A percentile compares a stretch with the other conserved stretches of the same genome.
Evolutionary conservation across 2,113 vertebrate genomes (phyloP).

Genomic region (Dicerorhinus sumatrensis): DNA sequence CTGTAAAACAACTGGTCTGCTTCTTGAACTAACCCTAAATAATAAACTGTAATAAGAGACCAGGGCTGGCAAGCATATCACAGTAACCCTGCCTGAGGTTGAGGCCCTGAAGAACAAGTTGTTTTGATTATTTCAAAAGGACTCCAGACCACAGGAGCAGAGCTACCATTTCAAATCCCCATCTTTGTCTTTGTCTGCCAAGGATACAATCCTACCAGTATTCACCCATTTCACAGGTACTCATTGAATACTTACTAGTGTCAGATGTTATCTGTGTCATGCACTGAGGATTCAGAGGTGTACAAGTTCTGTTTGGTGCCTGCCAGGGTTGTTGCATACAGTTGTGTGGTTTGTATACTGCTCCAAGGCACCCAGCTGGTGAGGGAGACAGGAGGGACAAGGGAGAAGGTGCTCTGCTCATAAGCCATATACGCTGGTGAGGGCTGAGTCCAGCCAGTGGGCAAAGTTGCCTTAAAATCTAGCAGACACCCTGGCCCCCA

Average conservation of each 20-base stretch:
- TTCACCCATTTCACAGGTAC: neutral
- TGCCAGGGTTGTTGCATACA: neutral
- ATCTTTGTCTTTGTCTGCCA: neutral
- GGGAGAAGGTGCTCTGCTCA: neutral
- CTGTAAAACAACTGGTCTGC: neutral
- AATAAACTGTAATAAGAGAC: neutral
- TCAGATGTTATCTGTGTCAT: accelerated
- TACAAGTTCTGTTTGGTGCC: accelerated
- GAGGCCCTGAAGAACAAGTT: neutral
- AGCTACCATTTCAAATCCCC: neutral
- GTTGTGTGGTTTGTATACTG: neutral
- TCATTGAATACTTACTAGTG: accelerated
- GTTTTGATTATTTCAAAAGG: neutral
- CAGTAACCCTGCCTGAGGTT: neutral
- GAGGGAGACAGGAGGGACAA: accelerated
- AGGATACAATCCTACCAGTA: accelerated
- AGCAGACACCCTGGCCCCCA: too few species aligned
- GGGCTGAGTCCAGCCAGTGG: neutral
- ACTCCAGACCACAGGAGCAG: neutral
- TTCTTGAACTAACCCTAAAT: neutral
- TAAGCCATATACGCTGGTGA: neutral
- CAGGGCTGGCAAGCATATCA: accelerated
- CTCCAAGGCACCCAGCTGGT: accelerated
- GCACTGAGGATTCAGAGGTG: neutral
- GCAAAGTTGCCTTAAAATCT: too few species aligned